These are phyloP conservation scores for Saguinus imperator DNA, from an alignment of 2,113 vertebrate genomes.

Conservation along the genomic window DNA sequence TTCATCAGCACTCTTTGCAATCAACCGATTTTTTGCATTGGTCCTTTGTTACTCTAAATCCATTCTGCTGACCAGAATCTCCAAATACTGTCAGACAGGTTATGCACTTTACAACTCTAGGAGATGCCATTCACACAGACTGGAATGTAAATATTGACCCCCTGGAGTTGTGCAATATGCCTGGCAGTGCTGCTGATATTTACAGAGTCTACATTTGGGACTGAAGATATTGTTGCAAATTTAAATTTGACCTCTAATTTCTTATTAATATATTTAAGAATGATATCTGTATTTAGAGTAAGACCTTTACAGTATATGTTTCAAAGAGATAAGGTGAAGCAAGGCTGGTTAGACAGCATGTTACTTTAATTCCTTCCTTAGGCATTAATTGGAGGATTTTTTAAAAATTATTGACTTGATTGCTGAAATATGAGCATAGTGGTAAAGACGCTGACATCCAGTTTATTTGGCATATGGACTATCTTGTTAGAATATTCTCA, in stretches of 20 bases:
- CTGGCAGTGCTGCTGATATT: background rate
- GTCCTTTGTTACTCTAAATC: constrained; percentile 45
- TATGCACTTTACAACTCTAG: constrained; percentile 30
- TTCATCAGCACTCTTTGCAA: constrained; percentile 49
- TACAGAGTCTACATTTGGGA: constrained; percentile 27
- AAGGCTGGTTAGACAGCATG: background rate
- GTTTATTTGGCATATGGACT: constrained; percentile 6
- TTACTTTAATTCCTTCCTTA: background rate
- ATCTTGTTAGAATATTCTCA: constrained; percentile 23
- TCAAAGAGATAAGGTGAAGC: background rate
- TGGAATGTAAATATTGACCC: background rate
- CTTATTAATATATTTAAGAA: background rate
- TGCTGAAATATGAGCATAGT: constrained; percentile 32
- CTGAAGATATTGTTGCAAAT: background rate
- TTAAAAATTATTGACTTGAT: background rate
- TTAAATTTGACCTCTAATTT: constrained; percentile 22
- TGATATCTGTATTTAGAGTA: background rate
- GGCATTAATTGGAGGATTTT: background rate
- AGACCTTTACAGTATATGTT: background rate
- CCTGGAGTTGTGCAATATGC: background rate
- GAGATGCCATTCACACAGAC: constrained; percentile 10
- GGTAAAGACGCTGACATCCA: background rate
- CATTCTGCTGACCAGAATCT: constrained; percentile 34
- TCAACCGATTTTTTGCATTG: constrained; percentile 57
- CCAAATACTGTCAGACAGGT: background rate